phyloP scores from a whole-genome alignment of 2,797 vertebrate genomes.

The Sarcophilus harrisii region DNA sequence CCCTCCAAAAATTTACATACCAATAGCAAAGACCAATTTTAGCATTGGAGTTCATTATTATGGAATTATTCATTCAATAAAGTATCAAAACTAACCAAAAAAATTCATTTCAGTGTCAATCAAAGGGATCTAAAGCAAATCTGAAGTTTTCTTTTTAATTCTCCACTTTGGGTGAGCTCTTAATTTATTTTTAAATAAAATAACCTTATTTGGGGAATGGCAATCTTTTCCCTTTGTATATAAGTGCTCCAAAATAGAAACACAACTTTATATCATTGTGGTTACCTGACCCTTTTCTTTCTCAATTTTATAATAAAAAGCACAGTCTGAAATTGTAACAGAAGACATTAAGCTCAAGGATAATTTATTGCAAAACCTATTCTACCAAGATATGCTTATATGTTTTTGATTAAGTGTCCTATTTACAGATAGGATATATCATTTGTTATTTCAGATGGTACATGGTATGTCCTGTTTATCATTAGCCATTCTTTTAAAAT shows the following conservation, averaged over 20 bases:
- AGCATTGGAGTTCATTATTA: background rate
- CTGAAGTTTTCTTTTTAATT: background rate
- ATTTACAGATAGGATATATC: background rate
- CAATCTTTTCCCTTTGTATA: background rate
- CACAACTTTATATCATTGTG: background rate
- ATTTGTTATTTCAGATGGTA: background rate
- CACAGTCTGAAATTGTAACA: background rate
- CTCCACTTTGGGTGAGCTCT: background rate
- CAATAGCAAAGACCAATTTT: background rate
- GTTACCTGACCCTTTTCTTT: background rate
- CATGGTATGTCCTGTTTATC: background rate
- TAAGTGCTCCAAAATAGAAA: background rate
- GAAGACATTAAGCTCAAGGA: background rate
- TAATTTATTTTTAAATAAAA: background rate
- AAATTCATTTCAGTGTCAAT: background rate
- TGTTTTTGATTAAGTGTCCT: background rate
- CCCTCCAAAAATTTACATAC: background rate
- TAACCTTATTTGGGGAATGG: background rate
- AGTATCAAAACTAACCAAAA: background rate
- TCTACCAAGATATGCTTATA: background rate
- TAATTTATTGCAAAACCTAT: background rate
- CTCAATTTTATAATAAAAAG: no score
- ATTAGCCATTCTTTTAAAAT: background rate
- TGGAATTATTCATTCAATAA: background rate
- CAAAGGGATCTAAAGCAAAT: background rate